Base-by-base conservation (phyloP, 2,113 vertebrate genomes). In the Nematolebias whitei region DNA sequence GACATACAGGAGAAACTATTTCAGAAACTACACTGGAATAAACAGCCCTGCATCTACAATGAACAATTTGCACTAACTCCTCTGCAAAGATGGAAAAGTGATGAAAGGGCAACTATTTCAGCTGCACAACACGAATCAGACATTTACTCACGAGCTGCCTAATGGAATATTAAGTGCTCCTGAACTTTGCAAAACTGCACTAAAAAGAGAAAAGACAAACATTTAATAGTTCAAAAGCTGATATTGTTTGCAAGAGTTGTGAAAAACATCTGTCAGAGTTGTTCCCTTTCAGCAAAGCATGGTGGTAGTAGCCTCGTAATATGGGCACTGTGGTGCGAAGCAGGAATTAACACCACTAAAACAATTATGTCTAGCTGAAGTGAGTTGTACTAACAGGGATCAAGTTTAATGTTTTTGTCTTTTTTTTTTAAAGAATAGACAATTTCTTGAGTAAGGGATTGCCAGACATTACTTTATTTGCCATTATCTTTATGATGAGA, bases 1-100 rank as follows among this genome's bases (percentile, higher is more conserved):
- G 87, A 79, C 14, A 61, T 1, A 80, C 23, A 76, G 16, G 64
- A 12, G 32, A 68, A 14, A 58, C 0, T 47, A 26, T 20, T 41
- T n/a, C 23, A 50, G 45, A 60, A 48, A 11, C 13, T 11, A 51
- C 16, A 38, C 56, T 10, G 18, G 13, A 20, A 64, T n/a, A 10
- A 52, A 59, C 2, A 40, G 47, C 2, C 49, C 29, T 2, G 41
- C 12, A 19, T 43, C 19, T 29, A 3, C 26, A 29, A 29, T 29
- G 26, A 29, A 29, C 26, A 3, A 29, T 29, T 3, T 35, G 32
- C 5, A 10, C 26, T 4, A 15, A 51, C 13, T 26, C 11, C 3
- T 38, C 32, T 55, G 52, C 4, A 14, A 32, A 55, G 32, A 13
- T 38, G n/a, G 3, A 5, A 15, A 51, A n/a, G 16, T 53, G 16